Evolutionary conservation across 2,888 invertebrate species (phyloP), one percentile per base, ranked within the genome.

Genomic region (Ferdinandea cuprea): DNA sequence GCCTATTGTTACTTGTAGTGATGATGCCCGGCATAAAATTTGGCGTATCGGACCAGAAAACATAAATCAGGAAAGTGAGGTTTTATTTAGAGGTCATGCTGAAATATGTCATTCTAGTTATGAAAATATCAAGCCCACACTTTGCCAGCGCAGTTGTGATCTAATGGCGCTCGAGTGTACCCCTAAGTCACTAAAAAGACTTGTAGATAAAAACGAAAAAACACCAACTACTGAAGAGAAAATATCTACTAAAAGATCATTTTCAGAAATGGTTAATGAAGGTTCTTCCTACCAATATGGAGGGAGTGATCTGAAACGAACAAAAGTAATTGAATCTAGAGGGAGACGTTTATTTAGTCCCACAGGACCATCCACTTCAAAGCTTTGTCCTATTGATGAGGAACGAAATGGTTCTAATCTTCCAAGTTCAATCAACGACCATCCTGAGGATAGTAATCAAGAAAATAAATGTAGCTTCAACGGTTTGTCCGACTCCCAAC

Each of bases 1-100:
- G 15, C 93, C 93, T 89, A 90, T 96, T 50, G 94, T 96, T 11
- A 97, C 97, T 0, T 96, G 96, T 89, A 95, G 96, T 56, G 97
- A 97, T 89, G 97, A 97, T 91, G 94, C 95, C 9, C 91, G 93
- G 0, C 95, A 95, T 89, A 94, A 94, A 90, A 92, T 96, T 61
- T 96, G 96, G 96, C 92, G 94, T 52, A 91, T 95, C 40, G 94
- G 94, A 0, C 89, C 90, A 0, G 93, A 93, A 85, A 85, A 88
- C 30, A 87, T 91, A 15, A 87, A 89, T 2, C 88, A 89, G 0
- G 89, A 88, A 63, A 90, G 92, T 9, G 85, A 87, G 3, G 87
- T 89, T 9, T 89, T 90, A 48, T 89, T 91, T 52, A 88, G 89
- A 4, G 94, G 94, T 0, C 88, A 89, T 40, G 92, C 93, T 0